Percentiles rank a stretch among this genome's conserved stretches.
Conservation (phyloP, 2,113 vertebrate species). For the Oreotrochilus melanogaster region DNA sequence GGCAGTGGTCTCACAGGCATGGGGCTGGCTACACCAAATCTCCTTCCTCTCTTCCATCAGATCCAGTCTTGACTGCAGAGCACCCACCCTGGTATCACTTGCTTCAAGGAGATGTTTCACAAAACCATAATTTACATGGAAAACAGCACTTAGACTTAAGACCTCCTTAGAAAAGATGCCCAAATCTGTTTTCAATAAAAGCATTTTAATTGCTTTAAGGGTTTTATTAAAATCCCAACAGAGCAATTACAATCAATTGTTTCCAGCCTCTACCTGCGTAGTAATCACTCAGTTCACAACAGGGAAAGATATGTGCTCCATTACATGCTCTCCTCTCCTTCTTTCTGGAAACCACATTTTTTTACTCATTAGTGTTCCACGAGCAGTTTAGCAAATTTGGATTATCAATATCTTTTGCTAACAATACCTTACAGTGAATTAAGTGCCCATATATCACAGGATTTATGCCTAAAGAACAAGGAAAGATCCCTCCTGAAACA, state of each 20-base stretch:
- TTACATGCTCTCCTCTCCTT: neutral
- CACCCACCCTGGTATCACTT: rapidly evolving
- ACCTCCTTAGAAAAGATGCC: neutral
- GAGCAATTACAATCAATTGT: conserved; percentile 40
- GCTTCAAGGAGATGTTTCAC: neutral
- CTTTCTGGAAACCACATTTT: neutral
- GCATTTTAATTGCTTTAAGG: conserved; percentile 58
- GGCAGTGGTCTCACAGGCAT: neutral
- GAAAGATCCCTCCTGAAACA: neutral
- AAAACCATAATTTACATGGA: conserved; percentile 17
- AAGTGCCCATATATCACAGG: neutral
- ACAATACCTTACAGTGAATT: neutral
- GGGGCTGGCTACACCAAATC: neutral
- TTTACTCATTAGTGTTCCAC: neutral
- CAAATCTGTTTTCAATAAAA: conserved; percentile 60
- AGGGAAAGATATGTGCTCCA: neutral
- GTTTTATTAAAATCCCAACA: conserved; percentile 58
- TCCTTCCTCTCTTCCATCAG: neutral
- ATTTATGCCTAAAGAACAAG: neutral
- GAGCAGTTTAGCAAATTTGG: neutral
- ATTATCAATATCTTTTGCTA: neutral
- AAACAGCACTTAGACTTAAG: conserved; percentile 9
- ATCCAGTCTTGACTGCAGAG: neutral
- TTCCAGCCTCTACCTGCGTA: conserved; percentile 40
- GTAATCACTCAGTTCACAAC: neutral